These are phyloP conservation scores for Epizoanthus illoricatus DNA, from an alignment of 92 coral and sea anemone genomes.

Conservation along the genomic window DNA sequence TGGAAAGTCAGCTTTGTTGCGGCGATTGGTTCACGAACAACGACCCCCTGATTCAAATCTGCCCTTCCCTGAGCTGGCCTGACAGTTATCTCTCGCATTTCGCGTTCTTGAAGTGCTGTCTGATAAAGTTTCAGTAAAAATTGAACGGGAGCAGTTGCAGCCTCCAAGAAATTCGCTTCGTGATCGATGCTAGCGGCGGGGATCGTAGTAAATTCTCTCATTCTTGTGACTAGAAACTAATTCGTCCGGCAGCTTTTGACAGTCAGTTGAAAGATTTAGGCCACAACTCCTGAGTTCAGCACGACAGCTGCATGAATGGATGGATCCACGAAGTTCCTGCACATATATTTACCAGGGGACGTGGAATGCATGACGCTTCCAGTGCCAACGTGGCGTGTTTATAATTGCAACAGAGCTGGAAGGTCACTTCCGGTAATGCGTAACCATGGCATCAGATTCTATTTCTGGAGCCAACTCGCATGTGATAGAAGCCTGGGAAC, in stretches of 20 bases:
- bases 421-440: background rate
- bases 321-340: constrained; percentile 18
- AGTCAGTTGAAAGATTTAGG: background rate
- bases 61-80: constrained; percentile 57
- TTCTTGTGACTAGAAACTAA: background rate
- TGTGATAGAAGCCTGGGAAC: no score
- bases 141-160: constrained; percentile 68
- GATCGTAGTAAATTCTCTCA: constrained; percentile 12
- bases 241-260: background rate
- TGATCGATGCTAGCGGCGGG: constrained; percentile 42
- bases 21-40: constrained; percentile 53
- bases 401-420: background rate
- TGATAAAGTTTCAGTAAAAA: constrained; percentile 71
- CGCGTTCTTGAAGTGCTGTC: constrained; percentile 63
- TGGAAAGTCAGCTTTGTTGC: constrained; percentile 62
- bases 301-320: background rate
- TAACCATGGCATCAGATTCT: constrained; percentile 13
- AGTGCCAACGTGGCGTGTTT: constrained; percentile 35
- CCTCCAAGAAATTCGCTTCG: constrained; percentile 50
- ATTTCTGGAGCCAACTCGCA: background rate
- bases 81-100: constrained; percentile 59
- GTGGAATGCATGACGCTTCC: constrained; percentile 18
- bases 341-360: constrained; percentile 1
- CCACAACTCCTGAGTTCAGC: background rate
- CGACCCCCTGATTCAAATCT: constrained; percentile 36